phyloP scores from a whole-genome alignment of 2,113 vertebrate genomes.

The Dasyornis broadbenti region DNA sequence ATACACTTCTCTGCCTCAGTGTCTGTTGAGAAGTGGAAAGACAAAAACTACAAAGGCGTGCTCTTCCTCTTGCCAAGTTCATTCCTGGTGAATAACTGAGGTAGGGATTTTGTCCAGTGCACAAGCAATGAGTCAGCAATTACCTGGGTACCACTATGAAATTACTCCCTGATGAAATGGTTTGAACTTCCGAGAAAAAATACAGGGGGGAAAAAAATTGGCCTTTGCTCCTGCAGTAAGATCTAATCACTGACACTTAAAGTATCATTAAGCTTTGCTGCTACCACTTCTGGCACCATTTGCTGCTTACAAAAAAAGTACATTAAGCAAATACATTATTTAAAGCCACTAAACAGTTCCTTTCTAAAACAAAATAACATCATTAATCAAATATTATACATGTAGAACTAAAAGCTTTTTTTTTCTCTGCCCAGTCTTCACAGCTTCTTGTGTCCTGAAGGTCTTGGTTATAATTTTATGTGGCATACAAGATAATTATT shows the following conservation, averaged over 20 bases:
- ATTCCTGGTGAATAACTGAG: not conserved
- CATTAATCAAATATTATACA: not conserved
- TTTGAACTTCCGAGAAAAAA: not conserved
- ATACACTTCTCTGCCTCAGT: not conserved
- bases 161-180: not conserved
- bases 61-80: not conserved
- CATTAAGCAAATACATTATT: slow-evolving; percentile 1
- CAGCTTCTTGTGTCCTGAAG: not conserved
- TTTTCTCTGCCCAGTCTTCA: not conserved
- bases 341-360: not conserved
- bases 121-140: not conserved
- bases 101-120: not conserved
- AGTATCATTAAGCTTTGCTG: not conserved
- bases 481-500: not conserved
- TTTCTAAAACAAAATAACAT: not conserved
- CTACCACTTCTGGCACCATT: not conserved
- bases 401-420: not conserved
- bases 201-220: fast-evolving
- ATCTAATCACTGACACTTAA: not conserved
- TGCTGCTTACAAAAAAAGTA: not conserved
- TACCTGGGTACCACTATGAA: not conserved
- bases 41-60: not conserved
- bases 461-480: not conserved
- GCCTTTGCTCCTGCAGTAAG: not conserved
- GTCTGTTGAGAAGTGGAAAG: not conserved